Conservation (phyloP, 92 coral and sea anemone genomes). For the Siderastrea siderea region DNA sequence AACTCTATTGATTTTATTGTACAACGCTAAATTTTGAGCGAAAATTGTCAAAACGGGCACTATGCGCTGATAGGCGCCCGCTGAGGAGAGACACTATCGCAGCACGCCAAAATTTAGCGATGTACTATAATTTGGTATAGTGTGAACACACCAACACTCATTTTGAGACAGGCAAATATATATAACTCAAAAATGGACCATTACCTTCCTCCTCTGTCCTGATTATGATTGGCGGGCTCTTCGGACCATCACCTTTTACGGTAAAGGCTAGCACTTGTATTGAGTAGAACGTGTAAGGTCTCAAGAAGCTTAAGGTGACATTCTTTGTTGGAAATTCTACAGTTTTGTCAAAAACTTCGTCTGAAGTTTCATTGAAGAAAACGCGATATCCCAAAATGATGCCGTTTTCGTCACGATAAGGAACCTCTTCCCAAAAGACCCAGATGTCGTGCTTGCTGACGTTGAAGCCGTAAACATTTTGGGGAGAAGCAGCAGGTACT, state of each 20-base stretch:
- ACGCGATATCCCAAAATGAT: slow-evolving; percentile 75
- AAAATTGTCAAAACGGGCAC: not conserved
- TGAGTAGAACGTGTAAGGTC: slow-evolving; percentile 74
- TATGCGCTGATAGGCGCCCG: too few species aligned
- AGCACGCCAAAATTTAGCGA: too few species aligned
- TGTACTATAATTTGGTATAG: too few species aligned
- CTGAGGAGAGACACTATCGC: too few species aligned
- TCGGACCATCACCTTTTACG: slow-evolving; percentile 77
- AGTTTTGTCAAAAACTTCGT: slow-evolving; percentile 13
- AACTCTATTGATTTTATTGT: too few species aligned
- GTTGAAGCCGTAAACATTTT: slow-evolving; percentile 73
- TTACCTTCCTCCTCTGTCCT: slow-evolving; percentile 94
- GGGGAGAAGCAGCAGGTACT: slow-evolving; percentile 82
- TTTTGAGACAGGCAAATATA: not conserved
- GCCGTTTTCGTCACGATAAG: slow-evolving; percentile 73
- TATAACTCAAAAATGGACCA: not conserved
- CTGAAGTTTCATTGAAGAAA: slow-evolving; percentile 30
- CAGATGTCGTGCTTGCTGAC: slow-evolving; percentile 73
- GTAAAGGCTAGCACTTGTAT: slow-evolving; percentile 77
- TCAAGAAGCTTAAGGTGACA: slow-evolving; percentile 44
- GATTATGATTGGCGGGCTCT: slow-evolving; percentile 56
- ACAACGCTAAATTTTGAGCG: too few species aligned
- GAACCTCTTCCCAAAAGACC: slow-evolving; percentile 76
- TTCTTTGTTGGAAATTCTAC: slow-evolving; percentile 44
- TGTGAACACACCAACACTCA: too few species aligned